Base-by-base conservation (phyloP, 2,888 invertebrate species). In the Drosophila emarginata region DNA sequence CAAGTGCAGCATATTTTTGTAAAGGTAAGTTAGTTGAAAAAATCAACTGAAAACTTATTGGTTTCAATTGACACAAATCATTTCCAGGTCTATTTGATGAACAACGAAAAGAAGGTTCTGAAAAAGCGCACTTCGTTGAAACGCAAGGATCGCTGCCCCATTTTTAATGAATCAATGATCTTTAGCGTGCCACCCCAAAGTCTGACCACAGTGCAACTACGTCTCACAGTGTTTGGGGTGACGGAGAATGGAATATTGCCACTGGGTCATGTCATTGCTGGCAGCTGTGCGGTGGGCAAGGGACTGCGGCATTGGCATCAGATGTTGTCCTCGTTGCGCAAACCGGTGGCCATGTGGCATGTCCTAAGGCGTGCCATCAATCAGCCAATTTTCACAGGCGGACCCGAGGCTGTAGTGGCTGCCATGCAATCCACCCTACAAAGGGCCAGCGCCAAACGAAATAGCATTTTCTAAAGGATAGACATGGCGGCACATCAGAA, bases 341-440 rank as follows among this genome's bases (percentile, higher is more conserved):
- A 96, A 89, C 96, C 96, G 0, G 94, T 96, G 7, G 95, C 96
- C 36, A 96, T 96, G 96, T 96, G 96, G 96, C 96, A 96, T 91
- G 94, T 95, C 37, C 92, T 96, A 51, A 92, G 95, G 28, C 89
- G 90, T 32, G 91, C 89, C 6, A 80, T 87, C 74, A 90, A 90
- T 62, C 89, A 90, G 65, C 89, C 90, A 28, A 78, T 89, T 23
- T 89, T 90, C 32, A 81, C 88, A 26, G 90, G 90, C 59, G 90
- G 90, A 58, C 89, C 90, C 51, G 90, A 90, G 78, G 90, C 90
- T 3, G 90, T 90, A 12, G 89, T 89, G 12, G 90, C 89, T 36
- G 90, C 89, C 61, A 86, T 90, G 89, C 90, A 89, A 69, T 89
- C 82, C 77, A 89, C 80, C 11, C 50, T 86, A 28, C 85, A 87